Evolutionary conservation across 1,140 invertebrate genomes (phyloP), one percentile per base, ranked within the genome.

Genomic region (Linepithema humile): DNA sequence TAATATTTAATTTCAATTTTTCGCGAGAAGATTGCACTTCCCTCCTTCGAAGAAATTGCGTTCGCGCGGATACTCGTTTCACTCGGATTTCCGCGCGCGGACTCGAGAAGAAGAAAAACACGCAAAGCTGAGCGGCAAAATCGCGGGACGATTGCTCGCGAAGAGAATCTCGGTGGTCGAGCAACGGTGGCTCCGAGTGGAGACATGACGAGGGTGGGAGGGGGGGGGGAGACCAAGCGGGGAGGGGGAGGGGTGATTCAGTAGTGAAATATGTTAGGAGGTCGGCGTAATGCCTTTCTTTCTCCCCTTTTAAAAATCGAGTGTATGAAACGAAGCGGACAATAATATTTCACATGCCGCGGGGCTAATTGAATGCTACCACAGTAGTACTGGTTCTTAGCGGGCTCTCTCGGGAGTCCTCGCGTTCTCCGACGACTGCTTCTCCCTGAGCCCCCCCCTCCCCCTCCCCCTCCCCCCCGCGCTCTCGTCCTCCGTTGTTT

Each of bases 291-390:
- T 90, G 89, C 82, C 86, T 89, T 90, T 88, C 89, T 90, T 91
- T 90, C 82, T 91, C 23, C 69, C 69, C 87, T 84, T 88, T 90
- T 90, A 90, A 91, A 90, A 91, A 88, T 90, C 89, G 89, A 90
- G 85, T 83, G 78, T 86, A 89, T 73, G 85, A 88, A 87, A 53
- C 85, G 85, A 86, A 69, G 69, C 84, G 88, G 91, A 91, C 90
- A 92, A 93, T 92, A 91, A 94, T 94, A 94, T 93, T 93, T 94
- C 90, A 93, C 92, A 89, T 94, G 89, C 90, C 88, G 90, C 91
- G 92, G 91, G 86, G 91, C 91, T 94, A 94, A 94, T 94, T 94
- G 94, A 94, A 94, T 93, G 94, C 93, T 94, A 94, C 93, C 91
- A 92, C 91, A 92, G 92, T 93, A 94, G 93, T 94, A 92, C 83